Percentiles rank a stretch among this genome's conserved stretches.
phyloP scores from a whole-genome alignment of 2,888 invertebrate species.

The Crepidodera aurea region DNA sequence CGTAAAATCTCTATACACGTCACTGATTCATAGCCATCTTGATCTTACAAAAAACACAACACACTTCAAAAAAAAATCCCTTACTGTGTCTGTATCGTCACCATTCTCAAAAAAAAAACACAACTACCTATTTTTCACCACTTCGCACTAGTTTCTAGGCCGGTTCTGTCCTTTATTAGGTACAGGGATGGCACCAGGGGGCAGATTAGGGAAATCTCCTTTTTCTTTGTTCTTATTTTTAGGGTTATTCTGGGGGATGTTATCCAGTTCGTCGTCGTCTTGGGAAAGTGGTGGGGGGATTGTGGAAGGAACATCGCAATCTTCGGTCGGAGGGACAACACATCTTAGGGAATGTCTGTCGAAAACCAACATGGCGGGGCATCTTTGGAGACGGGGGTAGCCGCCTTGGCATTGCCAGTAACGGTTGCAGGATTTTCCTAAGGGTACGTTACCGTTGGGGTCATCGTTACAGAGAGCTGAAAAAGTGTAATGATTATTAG shows the following conservation, averaged over 20 bases:
- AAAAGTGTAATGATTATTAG: conserved; percentile 52
- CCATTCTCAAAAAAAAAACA: not conserved
- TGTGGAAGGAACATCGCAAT: conserved; percentile 86
- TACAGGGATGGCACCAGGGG: conserved; percentile 59
- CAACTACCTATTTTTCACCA: not conserved
- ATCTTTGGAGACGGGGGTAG: conserved; percentile 88
- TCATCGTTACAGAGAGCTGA: conserved; percentile 90
- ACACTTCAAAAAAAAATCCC: not conserved
- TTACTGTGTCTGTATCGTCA: not conserved
- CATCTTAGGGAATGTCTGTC: conserved; percentile 82
- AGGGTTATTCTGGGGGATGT: conserved; percentile 56
- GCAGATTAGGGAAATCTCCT: conserved; percentile 55
- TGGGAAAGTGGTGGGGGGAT: conserved; percentile 71
- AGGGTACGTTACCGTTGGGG: conserved; percentile 88
- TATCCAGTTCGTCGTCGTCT: conserved; percentile 56
- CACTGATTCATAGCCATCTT: not conserved
- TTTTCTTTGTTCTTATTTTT: conserved; percentile 40
- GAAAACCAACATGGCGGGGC: conserved; percentile 91
- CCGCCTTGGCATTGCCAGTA: conserved; percentile 96
- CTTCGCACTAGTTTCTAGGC: conserved; percentile 38
- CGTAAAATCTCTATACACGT: not conserved
- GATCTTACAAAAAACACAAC: not conserved
- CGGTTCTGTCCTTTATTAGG: conserved; percentile 51
- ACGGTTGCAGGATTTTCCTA: conserved; percentile 91
- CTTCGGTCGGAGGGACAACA: conserved; percentile 89